These are phyloP conservation scores for Anguilla marmorata DNA, from an alignment of 2,797 vertebrate species.

Conservation along the genomic window DNA sequence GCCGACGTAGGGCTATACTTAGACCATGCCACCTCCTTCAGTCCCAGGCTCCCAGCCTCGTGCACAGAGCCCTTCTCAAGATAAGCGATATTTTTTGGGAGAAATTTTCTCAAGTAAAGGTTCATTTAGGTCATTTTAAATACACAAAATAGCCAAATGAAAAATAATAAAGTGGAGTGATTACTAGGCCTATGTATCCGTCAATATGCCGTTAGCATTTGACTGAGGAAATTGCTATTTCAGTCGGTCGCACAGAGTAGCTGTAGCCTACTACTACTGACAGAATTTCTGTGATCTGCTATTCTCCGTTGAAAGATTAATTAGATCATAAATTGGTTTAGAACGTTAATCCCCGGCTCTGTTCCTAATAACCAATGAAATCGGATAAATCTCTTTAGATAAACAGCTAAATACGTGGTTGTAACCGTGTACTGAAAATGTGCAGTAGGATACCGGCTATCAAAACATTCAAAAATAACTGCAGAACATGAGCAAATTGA, in stretches of 20 bases:
- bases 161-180: background rate
- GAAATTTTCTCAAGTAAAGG: background rate
- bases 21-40: constrained; percentile 28
- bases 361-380: background rate
- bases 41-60: constrained; percentile 37
- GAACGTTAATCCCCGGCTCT: background rate
- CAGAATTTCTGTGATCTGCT: background rate
- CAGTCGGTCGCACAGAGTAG: background rate
- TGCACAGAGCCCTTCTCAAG: constrained; percentile 10
- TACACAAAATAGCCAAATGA: background rate
- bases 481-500: constrained; percentile 9
- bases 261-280: background rate
- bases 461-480: background rate
- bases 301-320: background rate
- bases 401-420: background rate
- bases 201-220: background rate
- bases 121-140: background rate
- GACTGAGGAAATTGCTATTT: background rate
- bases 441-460: background rate
- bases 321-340: constrained; percentile 26
- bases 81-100: constrained; percentile 18
- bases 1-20: constrained; percentile 36
- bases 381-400: background rate
- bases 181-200: background rate
- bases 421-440: background rate